A percentile compares a stretch with the other conserved stretches of the same genome.
These are phyloP conservation scores for Catalaphyllia jardinei DNA, from an alignment of 64 coral and sea anemone species.

Conservation along the genomic window DNA sequence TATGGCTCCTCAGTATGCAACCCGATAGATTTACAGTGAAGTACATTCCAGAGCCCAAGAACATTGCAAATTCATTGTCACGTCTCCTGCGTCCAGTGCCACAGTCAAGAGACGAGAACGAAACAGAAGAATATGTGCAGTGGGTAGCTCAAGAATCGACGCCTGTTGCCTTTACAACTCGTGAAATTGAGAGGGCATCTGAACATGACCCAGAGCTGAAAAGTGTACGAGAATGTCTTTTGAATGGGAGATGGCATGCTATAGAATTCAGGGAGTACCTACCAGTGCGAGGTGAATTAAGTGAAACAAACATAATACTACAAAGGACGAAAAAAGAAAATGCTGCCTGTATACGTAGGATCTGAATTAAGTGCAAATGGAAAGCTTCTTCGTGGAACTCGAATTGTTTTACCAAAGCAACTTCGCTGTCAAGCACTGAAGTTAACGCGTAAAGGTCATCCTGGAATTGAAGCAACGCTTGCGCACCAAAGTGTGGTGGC, in stretches of 20 bases:
- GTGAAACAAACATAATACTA: no score
- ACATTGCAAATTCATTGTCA: conserved; percentile 39
- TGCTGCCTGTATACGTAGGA: no score
- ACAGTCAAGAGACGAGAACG: background rate
- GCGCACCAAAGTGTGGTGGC: no score
- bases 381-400: no score
- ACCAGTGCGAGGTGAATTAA: background rate
- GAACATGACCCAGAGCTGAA: conserved; percentile 17
- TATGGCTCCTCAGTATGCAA: conserved; percentile 46
- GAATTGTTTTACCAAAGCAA: no score
- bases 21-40: conserved; percentile 29
- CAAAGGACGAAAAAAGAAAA: no score
- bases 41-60: conserved; percentile 17
- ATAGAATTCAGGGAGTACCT: background rate
- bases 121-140: background rate
- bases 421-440: no score
- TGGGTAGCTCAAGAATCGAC: background rate
- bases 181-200: conserved; percentile 34
- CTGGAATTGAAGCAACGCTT: no score
- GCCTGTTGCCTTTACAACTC: conserved; percentile 15
- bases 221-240: conserved; percentile 17
- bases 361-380: background rate
- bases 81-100: background rate
- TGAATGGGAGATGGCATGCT: conserved; percentile 13
- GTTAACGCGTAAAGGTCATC: no score